Percentiles rank a stretch among this genome's conserved stretches.
phyloP scores from a whole-genome alignment of 2,888 invertebrate genomes.

The Tanytarsus gracilentus region DNA sequence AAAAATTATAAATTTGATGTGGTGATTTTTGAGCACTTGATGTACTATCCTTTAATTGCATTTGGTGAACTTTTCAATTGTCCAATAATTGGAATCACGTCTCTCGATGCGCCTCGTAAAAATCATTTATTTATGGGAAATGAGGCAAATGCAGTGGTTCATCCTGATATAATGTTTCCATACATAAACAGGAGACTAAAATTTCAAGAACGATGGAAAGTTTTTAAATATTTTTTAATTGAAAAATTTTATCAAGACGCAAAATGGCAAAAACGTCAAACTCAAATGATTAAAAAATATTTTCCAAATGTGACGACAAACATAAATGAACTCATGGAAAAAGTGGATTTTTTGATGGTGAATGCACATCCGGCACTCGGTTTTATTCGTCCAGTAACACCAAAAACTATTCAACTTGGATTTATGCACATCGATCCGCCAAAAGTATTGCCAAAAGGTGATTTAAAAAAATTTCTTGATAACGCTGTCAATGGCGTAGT shows the following conservation, averaged over 20 bases:
- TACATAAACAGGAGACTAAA: conserved; percentile 38
- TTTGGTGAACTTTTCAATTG: conserved; percentile 33
- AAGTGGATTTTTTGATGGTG: conserved; percentile 2
- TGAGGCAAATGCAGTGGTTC: conserved; percentile 34
- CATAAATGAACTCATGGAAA: neutral
- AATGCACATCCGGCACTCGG: conserved; percentile 17
- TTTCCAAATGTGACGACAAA: neutral
- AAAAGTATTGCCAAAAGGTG: neutral
- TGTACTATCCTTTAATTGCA: conserved; percentile 32
- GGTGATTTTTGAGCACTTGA: conserved; percentile 33
- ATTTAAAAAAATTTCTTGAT: conserved; percentile 21
- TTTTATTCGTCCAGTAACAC: conserved; percentile 4
- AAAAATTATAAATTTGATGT: conserved; percentile 34
- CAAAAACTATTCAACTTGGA: conserved; percentile 21
- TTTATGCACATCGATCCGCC: conserved; percentile 23
- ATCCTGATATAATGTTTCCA: conserved; percentile 35
- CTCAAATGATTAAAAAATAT: neutral
- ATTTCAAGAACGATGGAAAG: conserved; percentile 37
- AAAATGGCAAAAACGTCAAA: neutral
- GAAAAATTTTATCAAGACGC: neutral
- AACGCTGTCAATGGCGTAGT: conserved; percentile 21
- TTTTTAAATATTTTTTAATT: conserved; percentile 27
- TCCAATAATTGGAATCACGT: conserved; percentile 33
- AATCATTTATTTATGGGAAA: conserved; percentile 35
- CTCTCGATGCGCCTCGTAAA: conserved; percentile 34